phyloP scores from a whole-genome alignment of 2,888 invertebrate genomes.

The Xestia ashworthii region DNA sequence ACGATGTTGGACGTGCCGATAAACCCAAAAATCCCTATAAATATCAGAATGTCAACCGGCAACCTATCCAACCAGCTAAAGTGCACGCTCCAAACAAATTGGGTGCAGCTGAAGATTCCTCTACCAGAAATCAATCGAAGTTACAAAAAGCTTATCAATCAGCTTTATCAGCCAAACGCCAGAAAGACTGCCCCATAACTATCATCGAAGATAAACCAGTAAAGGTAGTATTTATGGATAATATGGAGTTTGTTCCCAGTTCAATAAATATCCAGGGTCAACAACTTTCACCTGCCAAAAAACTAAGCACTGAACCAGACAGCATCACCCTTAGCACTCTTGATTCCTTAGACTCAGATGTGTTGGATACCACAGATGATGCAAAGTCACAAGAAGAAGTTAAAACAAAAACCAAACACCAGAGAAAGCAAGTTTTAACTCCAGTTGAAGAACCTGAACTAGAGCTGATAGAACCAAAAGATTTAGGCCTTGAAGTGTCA shows the following conservation, averaged over 20 bases:
- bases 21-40: slow-evolving; percentile 77
- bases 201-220: slow-evolving; percentile 88
- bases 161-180: slow-evolving; percentile 83
- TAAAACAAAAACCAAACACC: slow-evolving; percentile 85
- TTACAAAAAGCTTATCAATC: slow-evolving; percentile 86
- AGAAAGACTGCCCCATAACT: slow-evolving; percentile 81
- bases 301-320: slow-evolving; percentile 69
- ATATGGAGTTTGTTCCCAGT: slow-evolving; percentile 75
- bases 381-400: slow-evolving; percentile 77
- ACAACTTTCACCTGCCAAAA: slow-evolving; percentile 81
- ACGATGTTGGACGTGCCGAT: slow-evolving; percentile 75
- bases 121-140: slow-evolving; percentile 83
- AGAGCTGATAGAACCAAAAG: slow-evolving; percentile 85
- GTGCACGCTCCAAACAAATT: slow-evolving; percentile 68
- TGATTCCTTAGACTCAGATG: slow-evolving; percentile 82
- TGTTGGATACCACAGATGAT: slow-evolving; percentile 76
- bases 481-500: slow-evolving; percentile 80
- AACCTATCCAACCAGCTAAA: slow-evolving; percentile 71
- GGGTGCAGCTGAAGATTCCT: slow-evolving; percentile 72
- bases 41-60: slow-evolving; percentile 67
- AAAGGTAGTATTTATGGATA: slow-evolving; percentile 85
- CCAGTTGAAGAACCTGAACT: slow-evolving; percentile 86
- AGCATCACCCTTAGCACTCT: slow-evolving; percentile 70
- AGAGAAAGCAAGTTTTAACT: slow-evolving; percentile 88
- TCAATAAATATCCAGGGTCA: slow-evolving; percentile 83